phyloP scores from a whole-genome alignment of 2,888 invertebrate genomes.

The Euclidia mi region DNA sequence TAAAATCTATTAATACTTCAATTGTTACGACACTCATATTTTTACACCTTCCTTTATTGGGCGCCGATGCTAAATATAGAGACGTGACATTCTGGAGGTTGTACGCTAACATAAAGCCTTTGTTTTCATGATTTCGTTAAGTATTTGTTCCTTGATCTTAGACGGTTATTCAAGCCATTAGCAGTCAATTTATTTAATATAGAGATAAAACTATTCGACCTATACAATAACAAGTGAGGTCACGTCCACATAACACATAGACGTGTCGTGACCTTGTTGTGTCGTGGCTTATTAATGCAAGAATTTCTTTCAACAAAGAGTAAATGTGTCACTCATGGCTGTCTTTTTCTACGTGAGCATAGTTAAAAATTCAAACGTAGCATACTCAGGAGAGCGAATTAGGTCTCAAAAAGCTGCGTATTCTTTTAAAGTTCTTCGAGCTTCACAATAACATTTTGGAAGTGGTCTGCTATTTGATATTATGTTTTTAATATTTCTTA shows the following conservation, averaged over 20 bases:
- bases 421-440: background rate
- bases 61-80: no score
- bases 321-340: conserved; percentile 29
- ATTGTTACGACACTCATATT: no score
- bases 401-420: background rate
- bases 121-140: background rate
- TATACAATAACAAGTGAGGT: conserved; percentile 34
- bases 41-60: no score
- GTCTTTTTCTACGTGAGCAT: conserved; percentile 13
- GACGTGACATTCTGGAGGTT: no score
- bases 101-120: background rate
- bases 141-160: conserved; percentile 3
- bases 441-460: no score
- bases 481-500: no score
- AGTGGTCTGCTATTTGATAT: no score
- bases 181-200: background rate
- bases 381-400: background rate
- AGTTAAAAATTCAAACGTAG: background rate
- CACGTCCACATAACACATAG: conserved; percentile 23
- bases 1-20: no score
- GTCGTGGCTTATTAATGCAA: conserved; percentile 50
- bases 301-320: conserved; percentile 54
- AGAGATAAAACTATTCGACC: conserved; percentile 16
- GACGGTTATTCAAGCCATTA: background rate
- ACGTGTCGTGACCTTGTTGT: conserved; percentile 29